Base-by-base conservation (phyloP, 2,797 vertebrate genomes). In the Trachurus trachurus region DNA sequence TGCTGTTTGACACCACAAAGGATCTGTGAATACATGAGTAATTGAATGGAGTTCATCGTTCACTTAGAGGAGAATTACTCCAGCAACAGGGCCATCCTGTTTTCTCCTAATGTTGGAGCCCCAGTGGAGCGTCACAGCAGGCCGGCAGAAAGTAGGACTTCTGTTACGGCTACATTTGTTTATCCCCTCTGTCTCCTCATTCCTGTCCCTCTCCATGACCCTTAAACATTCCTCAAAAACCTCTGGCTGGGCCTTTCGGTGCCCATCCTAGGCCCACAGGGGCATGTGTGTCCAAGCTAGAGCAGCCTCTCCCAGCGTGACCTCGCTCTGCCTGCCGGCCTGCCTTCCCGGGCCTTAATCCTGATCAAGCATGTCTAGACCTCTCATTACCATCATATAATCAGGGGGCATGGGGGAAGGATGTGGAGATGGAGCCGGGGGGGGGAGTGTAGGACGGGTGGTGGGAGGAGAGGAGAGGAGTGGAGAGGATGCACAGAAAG, bases 351-450 rank as follows among this genome's bases (percentile, higher is more conserved):
- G 85, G 88, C 92, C 84, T 90, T 95, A 95, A 95, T 95, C 94
- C 94, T 90, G 89, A 94, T 94, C 93, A 92, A 91, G 89, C 84
- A 90, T 92, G 95, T 95, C 95, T 95, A 95, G 95, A 95, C 94
- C 85, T 89, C 93, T 95, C 91, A 94, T 95, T 94, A 94, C 87
- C 71, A 78, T 71, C 77, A 84, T 90, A 88, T 93, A 93, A 93
- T 93, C 91, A 90, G 75, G 75, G 81, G 56, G 63, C 66, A 69
- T 81, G 70, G 80, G 70, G 80, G 70, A 62, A 68, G 75, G 77
- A 66, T 2, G 40, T 83, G 82, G 21, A 19, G 12, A 66, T 40
- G 57, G 72, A 74, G 84, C 75, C 44, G 19, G 40, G 66, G 19
- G 40, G 66, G 81, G 84, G 69, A 84, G 71, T 16, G 6, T 0